Conservation (phyloP, 2,797 vertebrate species). For the Xenopus petersii region DNA sequence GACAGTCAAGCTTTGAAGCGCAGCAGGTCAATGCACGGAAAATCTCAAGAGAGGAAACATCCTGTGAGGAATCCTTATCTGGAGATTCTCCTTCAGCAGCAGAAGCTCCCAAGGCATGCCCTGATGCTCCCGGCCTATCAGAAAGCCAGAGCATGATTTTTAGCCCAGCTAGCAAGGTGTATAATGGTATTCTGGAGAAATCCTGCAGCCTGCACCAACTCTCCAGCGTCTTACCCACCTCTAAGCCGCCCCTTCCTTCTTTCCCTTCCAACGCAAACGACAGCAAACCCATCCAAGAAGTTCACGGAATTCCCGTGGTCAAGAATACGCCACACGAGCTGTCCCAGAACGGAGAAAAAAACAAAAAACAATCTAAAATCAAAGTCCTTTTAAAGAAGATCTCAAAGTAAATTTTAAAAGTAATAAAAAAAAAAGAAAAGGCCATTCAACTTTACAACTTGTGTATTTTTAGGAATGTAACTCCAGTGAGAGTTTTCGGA, state of each 20-base stretch:
- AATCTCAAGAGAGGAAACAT: constrained; percentile 85
- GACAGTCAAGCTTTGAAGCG: constrained; percentile 76
- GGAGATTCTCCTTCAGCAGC: constrained; percentile 71
- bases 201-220: constrained; percentile 94
- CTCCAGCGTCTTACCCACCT: constrained; percentile 69
- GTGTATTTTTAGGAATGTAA: constrained; percentile 78
- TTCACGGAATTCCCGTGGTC: constrained; percentile 68
- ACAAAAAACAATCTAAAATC: constrained; percentile 91
- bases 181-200: constrained; percentile 96
- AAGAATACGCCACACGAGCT: constrained; percentile 87
- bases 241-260: constrained; percentile 79
- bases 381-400: constrained; percentile 98
- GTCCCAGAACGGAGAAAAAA: constrained; percentile 87
- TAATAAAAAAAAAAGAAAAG: constrained; percentile 45
- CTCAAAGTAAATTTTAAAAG: constrained; percentile 64
- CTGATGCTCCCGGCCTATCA: constrained; percentile 81
- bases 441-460: constrained; percentile 50
- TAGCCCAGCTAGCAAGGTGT: constrained; percentile 78
- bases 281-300: constrained; percentile 74
- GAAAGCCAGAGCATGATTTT: constrained; percentile 87
- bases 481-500: constrained; percentile 70
- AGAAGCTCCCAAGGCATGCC: constrained; percentile 79
- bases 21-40: constrained; percentile 77
- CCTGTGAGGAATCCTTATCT: constrained; percentile 71
- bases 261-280: constrained; percentile 81